phyloP scores from a whole-genome alignment of 2,888 invertebrate species.

The Phragmatobia fuliginosa region DNA sequence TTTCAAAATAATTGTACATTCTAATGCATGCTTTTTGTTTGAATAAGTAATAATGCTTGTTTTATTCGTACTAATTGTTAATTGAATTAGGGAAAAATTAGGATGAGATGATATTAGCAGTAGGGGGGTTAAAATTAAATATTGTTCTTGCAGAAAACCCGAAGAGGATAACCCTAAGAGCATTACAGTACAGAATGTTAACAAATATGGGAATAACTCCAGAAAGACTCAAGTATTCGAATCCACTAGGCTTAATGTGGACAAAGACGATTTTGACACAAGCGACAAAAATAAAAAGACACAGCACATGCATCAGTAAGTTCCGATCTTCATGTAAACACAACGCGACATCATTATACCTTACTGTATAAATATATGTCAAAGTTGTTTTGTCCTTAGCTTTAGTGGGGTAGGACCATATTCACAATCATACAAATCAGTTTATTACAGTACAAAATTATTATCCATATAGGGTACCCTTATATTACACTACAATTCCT shows the following conservation, averaged over 20 bases:
- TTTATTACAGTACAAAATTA: not conserved
- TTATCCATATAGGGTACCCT: no score
- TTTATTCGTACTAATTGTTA: conserved; percentile 35
- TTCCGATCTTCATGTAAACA: conserved; percentile 52
- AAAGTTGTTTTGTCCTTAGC: conserved; percentile 50
- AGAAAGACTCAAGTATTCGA: conserved; percentile 90
- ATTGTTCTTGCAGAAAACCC: conserved; percentile 82
- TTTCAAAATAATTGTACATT: conserved; percentile 19
- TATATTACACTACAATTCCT: not conserved
- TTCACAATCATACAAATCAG: not conserved
- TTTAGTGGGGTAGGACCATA: conserved; percentile 1
- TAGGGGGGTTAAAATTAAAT: conserved; percentile 55
- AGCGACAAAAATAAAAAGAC: conserved; percentile 88
- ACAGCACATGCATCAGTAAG: conserved; percentile 79
- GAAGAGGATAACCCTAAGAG: conserved; percentile 82
- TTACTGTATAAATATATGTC: conserved; percentile 54
- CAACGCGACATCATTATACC: conserved; percentile 40
- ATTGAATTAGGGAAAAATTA: conserved; percentile 18
- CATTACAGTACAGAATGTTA: conserved; percentile 80
- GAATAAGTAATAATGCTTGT: conserved; percentile 47
- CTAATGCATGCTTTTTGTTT: conserved; percentile 45
- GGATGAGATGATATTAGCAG: not conserved
- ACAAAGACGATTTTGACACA: conserved; percentile 91
- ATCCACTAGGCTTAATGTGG: conserved; percentile 90
- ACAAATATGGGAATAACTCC: conserved; percentile 79